Conservation (phyloP, 2,888 invertebrate genomes). For the Stenotaenia linearis region DNA sequence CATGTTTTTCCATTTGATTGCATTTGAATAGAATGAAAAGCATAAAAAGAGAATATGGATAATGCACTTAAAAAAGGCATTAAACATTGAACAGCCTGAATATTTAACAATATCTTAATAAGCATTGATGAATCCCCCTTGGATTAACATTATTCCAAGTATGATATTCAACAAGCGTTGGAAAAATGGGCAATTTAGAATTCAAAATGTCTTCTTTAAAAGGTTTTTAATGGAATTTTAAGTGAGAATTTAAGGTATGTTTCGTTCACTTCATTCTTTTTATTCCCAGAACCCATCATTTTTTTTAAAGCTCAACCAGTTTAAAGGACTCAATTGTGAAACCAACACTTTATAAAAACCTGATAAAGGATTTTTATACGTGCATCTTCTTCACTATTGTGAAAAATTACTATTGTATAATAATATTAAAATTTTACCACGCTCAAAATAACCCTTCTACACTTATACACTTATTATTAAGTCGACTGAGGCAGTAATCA, state of each 20-base stretch:
- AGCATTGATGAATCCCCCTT: too few relatives aligned
- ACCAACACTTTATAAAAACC: background rate
- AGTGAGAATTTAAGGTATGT: background rate
- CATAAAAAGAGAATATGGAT: too few relatives aligned
- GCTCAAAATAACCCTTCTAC: background rate
- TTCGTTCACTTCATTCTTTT: background rate
- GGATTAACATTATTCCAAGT: too few relatives aligned
- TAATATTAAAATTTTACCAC: background rate
- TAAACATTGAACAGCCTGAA: too few relatives aligned
- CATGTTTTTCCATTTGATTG: too few relatives aligned
- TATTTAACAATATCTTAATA: too few relatives aligned
- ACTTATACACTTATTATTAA: background rate
- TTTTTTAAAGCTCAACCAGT: background rate
- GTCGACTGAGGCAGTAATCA: background rate
- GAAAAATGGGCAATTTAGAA: background rate
- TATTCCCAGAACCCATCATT: background rate
- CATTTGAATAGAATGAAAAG: too few relatives aligned
- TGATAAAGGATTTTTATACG: background rate
- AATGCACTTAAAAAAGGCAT: too few relatives aligned
- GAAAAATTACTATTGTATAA: background rate
- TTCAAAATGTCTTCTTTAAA: background rate
- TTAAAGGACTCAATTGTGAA: background rate
- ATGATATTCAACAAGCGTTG: too few relatives aligned
- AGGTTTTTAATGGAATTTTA: background rate
- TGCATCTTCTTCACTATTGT: background rate